A percentile compares a stretch with the other conserved stretches of the same genome.
Evolutionary conservation across 2,888 invertebrate genomes (phyloP).

Genomic region (Auanema sp.): DNA sequence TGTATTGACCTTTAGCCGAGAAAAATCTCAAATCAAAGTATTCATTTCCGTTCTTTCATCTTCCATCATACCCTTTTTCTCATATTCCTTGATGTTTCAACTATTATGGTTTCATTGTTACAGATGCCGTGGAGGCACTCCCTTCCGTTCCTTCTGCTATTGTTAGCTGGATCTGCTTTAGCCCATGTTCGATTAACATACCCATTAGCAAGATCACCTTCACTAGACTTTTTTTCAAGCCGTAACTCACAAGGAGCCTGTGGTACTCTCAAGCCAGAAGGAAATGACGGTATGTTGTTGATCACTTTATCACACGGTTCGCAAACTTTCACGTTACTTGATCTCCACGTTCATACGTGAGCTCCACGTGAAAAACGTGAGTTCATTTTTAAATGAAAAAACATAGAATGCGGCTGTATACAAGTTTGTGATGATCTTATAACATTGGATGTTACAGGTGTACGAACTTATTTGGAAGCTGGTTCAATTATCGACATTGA

Average conservation of each 20-base stretch:
- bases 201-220: constrained; percentile 68
- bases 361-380: no score
- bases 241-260: constrained; percentile 86
- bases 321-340: no score
- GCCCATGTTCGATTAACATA: constrained; percentile 48
- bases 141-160: constrained; percentile 5
- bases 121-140: no score
- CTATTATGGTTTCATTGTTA: no score
- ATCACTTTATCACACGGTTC: not conserved
- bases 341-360: no score
- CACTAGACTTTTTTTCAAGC: constrained; percentile 89
- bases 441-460: constrained; percentile 22
- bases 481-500: constrained; percentile 84
- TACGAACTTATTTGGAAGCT: constrained; percentile 64
- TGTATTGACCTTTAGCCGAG: no score
- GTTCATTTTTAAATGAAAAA: no score
- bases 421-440: not conserved
- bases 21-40: no score
- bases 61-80: no score
- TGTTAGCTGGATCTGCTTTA: constrained; percentile 9
- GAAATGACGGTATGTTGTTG: constrained; percentile 27
- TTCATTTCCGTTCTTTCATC: no score
- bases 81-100: no score
- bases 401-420: no score
- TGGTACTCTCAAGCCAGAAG: constrained; percentile 82